Evolutionary conservation across 2,797 vertebrate genomes (phyloP), one percentile per base, ranked within the genome.

Genomic region (Enteromius afrohamiltoni): DNA sequence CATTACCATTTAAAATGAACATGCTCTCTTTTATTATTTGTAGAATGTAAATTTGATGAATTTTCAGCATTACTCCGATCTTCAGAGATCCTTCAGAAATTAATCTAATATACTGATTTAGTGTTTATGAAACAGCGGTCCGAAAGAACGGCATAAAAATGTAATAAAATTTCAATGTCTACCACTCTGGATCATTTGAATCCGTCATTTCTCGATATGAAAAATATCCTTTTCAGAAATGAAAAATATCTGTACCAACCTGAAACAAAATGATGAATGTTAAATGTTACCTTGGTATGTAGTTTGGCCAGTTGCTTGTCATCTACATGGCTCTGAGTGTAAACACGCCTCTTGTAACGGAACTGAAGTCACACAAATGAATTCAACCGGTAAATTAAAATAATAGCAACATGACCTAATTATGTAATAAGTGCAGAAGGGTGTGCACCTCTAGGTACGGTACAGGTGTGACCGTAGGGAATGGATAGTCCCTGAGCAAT

Each of bases 221-320:
- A 37, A 37, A 74, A 10, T 74, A 29, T 71, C 29, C 23, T 34
- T 9, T 55, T 40, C 40, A 21, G 21, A 53, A 53, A 53, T 3
- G 13, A 49, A 9, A 53, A 55, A 58, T 23, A 58, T 58, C 10
- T 3, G 55, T 75, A 34, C 49, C 19, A 55, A 55, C 71, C 31
- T 11, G 11, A 53, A 75, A 23, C 3, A 1, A 75, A 55, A 3
- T 1, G 11, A 80, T 64, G 14, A 14, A 51, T 37, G n/a, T 55
- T 58, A 47, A 37, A 77, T 34, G 6, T 83, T 93, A 98, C 97
- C 97, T 99, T 99, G 0, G 97, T 99, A 85, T 99, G 97, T 75
- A 99, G 94, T 93, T 98, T 99, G 82, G 97, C 96, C 92, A 99
- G 95, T 91, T 98, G 97, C 88, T 99, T 99, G 89, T 99, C 97